A percentile compares a stretch with the other conserved stretches of the same genome.
phyloP scores from a whole-genome alignment of 2,797 vertebrate species.

The Pipistrellus pygmaeus region DNA sequence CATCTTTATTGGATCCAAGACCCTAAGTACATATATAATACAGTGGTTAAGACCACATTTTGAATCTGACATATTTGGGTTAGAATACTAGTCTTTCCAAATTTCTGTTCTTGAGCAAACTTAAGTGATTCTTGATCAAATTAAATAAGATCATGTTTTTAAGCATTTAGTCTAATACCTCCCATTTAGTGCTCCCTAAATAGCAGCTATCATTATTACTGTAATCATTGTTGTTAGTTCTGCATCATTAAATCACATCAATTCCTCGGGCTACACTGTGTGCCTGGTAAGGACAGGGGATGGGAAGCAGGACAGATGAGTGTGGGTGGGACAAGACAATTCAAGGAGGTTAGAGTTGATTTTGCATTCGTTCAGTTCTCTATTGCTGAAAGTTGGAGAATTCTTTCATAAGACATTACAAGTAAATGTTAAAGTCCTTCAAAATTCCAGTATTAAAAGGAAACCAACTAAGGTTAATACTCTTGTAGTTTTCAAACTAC shows the following conservation, averaged over 20 bases:
- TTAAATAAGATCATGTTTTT: background rate
- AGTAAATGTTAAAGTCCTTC: conserved; percentile 6
- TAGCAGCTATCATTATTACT: background rate
- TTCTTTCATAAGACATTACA: background rate
- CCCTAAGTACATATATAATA: background rate
- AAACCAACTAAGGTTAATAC: background rate
- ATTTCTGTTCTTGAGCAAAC: conserved; percentile 34
- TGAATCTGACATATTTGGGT: background rate
- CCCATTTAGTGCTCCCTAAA: background rate
- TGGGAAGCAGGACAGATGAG: background rate
- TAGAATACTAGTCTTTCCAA: background rate
- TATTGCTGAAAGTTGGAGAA: background rate
- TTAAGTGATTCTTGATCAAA: background rate
- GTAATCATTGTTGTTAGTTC: background rate
- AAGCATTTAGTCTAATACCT: background rate
- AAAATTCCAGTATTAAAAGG: conserved; percentile 11
- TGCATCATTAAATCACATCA: background rate
- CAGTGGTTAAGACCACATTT: background rate
- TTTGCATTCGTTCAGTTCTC: background rate
- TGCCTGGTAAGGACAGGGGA: background rate
- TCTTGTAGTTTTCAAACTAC: conserved; percentile 10
- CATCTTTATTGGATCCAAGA: background rate
- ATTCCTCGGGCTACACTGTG: background rate
- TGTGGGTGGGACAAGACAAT: rapidly evolving
- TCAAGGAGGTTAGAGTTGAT: background rate